phyloP scores from a whole-genome alignment of 1,140 invertebrate genomes.

The Drosophila saltans region DNA sequence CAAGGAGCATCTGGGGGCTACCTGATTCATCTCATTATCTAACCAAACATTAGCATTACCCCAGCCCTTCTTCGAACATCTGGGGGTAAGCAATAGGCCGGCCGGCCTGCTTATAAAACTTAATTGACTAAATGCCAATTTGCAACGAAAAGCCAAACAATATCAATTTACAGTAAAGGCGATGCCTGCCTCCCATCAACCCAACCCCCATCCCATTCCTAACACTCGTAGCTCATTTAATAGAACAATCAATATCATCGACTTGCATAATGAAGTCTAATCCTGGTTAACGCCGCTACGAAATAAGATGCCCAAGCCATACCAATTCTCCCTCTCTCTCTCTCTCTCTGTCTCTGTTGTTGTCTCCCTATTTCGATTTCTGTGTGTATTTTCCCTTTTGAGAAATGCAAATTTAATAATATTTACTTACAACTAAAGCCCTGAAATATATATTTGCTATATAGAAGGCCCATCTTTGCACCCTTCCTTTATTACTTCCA shows the following conservation, averaged over 20 bases:
- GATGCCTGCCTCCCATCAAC: neutral
- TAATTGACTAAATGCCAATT: slow-evolving; percentile 73
- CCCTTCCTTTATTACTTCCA: neutral
- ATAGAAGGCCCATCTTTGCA: neutral
- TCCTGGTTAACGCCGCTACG: slow-evolving; percentile 65
- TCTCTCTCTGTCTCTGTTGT: slow-evolving; percentile 3
- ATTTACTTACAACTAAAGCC: slow-evolving; percentile 68
- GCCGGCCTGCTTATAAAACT: slow-evolving; percentile 56
- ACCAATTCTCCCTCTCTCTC: too few species aligned
- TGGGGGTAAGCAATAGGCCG: slow-evolving; percentile 11
- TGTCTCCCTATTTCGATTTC: too few species aligned
- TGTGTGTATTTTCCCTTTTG: slow-evolving; percentile 2
- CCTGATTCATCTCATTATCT: slow-evolving; percentile 30
- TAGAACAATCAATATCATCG: slow-evolving; percentile 76
- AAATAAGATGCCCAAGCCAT: slow-evolving; percentile 34
- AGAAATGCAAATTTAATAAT: slow-evolving; percentile 73
- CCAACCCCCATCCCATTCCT: neutral
- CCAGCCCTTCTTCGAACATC: slow-evolving; percentile 10
- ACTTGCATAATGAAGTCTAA: slow-evolving; percentile 75
- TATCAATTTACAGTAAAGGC: slow-evolving; percentile 65
- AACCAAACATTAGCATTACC: slow-evolving; percentile 23
- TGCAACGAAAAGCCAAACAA: slow-evolving; percentile 63
- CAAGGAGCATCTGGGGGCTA: neutral
- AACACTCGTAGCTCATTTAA: slow-evolving; percentile 65
- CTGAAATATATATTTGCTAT: slow-evolving; percentile 1